Evolutionary conservation across 2,888 invertebrate species (phyloP), one percentile per base, ranked within the genome.

Genomic region (Chrysotoxum bicinctum): DNA sequence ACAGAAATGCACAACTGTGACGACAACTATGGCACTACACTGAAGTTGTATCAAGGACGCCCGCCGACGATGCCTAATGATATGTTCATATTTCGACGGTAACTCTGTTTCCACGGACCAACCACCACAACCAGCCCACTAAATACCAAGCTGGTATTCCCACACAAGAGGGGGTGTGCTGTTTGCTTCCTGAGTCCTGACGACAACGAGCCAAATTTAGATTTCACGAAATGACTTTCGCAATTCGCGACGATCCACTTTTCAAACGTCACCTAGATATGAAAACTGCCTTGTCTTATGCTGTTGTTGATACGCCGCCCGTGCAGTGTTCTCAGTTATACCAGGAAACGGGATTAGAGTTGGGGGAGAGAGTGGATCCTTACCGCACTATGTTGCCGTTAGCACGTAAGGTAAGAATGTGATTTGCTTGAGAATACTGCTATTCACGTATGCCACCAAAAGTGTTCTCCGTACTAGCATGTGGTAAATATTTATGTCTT

Each of bases 171-270:
- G 60, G 40, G 58, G 45, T 35, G 30, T 12, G 43, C 64, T 56
- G 12, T 66, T 62, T 70, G 56, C 5, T 74, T 56, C 56, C 54
- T 43, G 54, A 64, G 16, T 62, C 26, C 43, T 62, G 62, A 26
- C 43, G 16, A 40, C 40, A 9, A 60, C 40, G 23, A 83, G 30
- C 56, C 14, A 66, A 74, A 84, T 79, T 79, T 79, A 64, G 74
- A 74, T 79, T 79, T 70, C 69, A 52, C 48, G 30, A 79, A 83
- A 83, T 75, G 83, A 79, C 68, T 83, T 78, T 78, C 40, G 74
- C 60, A 80, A 58, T 80, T 80, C 74, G 79, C 83, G 74, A 83
- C 69, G 70, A 83, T 83, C 83, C 62, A 79, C 79, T 74, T 79
- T 83, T 64, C 69, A 83, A 43, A 73, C 48, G 68, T 83, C 82